Evolutionary conservation across 2,888 invertebrate species (phyloP).

Genomic region (Leptarthrus brevirostris): DNA sequence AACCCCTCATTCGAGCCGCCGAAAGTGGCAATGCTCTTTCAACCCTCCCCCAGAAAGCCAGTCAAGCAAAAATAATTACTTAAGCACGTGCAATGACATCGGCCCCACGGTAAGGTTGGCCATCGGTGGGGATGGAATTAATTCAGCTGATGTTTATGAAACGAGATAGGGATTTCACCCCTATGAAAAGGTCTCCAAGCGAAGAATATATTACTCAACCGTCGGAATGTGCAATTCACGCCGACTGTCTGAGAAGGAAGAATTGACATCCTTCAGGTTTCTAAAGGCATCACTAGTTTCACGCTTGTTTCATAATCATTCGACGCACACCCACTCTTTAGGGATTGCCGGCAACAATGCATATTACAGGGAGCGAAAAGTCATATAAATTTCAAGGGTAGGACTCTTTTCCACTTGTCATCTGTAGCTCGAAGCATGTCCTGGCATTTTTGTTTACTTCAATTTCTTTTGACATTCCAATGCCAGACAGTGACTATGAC

Average conservation of each 20-base stretch:
- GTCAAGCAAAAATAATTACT: slow-evolving; percentile 53
- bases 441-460: slow-evolving; percentile 10
- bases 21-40: slow-evolving; percentile 6
- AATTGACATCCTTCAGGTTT: not conserved
- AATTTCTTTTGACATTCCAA: not conserved
- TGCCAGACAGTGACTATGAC: not conserved
- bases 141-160: slow-evolving; percentile 17
- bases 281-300: not conserved
- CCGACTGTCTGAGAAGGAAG: not conserved
- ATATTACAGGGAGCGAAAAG: slow-evolving; percentile 1
- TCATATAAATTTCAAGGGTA: slow-evolving; percentile 25
- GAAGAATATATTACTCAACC: not conserved
- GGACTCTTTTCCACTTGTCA: slow-evolving; percentile 35
- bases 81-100: slow-evolving; percentile 53
- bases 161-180: not conserved
- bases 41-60: slow-evolving; percentile 20
- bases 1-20: not conserved
- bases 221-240: not conserved
- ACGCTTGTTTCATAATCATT: slow-evolving; percentile 26
- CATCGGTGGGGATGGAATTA: slow-evolving; percentile 11
- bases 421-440: slow-evolving; percentile 4
- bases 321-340: not conserved
- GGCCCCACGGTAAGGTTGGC: not conserved
- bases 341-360: slow-evolving; percentile 1
- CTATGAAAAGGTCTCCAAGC: not conserved